Evolutionary conservation across 1,140 invertebrate species (phyloP), one percentile per base, ranked within the genome.

Genomic region (Thaumatotibia leucotreta): DNA sequence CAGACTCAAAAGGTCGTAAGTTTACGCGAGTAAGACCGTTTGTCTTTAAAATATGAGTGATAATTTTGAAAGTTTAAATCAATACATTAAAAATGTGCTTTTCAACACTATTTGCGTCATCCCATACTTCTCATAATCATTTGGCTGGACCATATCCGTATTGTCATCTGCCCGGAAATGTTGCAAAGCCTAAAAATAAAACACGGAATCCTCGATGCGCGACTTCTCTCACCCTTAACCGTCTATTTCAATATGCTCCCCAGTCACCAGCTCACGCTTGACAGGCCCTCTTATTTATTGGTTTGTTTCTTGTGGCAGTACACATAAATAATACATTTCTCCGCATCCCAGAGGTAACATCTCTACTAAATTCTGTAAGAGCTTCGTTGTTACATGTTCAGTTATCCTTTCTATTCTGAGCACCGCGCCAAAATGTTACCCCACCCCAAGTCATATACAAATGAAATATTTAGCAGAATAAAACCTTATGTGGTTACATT

Each of bases 321-420:
- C 52, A 58, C 52, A 58, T 58, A 58, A 58, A 58, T 58, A 58
- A 58, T 58, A 58, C 52, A 58, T 58, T 58, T 29, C 52, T n/a
- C 20, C n/a, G 22, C 49, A 14, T 58, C 52, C 52, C 52, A 58
- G 17, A 58, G 52, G 52, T 58, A 58, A 31, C 52, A 58, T 58
- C 29, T 31, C 52, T 24, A 58, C 52, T 58, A 58, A 58, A 58
- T 58, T 58, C 52, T 58, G 52, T 58, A 58, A 31, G 52, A 58
- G 52, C 52, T 58, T 17, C 50, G 52, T 58, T 31, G 27, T 29
- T 14, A 23, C 24, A 58, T 58, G 24, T n/a, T 58, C 52, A 58
- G 27, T 58, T 29, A 58, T 58, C 24, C 23, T 58, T 49, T 49
- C 52, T 31, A 58, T 58, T 58, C 52, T 58, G 27, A 58, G n/a